A percentile compares a stretch with the other conserved stretches of the same genome.
These are phyloP conservation scores for Mellilla xanthometata DNA, from an alignment of 2,888 invertebrate species.

Conservation along the genomic window DNA sequence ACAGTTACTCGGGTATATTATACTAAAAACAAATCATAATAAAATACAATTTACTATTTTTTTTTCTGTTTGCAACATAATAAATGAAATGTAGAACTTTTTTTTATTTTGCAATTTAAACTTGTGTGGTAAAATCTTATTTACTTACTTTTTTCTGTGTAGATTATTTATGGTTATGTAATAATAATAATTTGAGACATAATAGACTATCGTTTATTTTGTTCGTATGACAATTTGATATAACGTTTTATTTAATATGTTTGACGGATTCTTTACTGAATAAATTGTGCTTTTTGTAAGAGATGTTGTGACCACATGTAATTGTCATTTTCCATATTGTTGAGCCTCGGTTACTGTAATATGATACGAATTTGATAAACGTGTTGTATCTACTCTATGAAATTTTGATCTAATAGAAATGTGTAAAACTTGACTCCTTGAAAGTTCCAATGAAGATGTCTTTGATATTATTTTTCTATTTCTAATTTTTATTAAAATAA, in stretches of 20 bases:
- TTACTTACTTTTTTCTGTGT: conserved; percentile 61
- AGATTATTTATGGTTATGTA: conserved; percentile 55
- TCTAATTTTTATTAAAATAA: conserved; percentile 80
- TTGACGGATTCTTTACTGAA: conserved; percentile 22
- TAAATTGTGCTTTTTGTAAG: conserved; percentile 54
- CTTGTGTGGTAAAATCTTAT: conserved; percentile 69
- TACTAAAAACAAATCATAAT: conserved; percentile 62
- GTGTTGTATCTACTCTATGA: conserved; percentile 17
- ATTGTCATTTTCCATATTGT: conserved; percentile 33
- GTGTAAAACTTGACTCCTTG: conserved; percentile 50
- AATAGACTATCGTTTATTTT: conserved; percentile 63
- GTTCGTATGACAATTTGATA: conserved; percentile 57
- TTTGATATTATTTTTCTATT: conserved; percentile 83
- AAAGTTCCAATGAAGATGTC: conserved; percentile 74
- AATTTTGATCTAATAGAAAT: conserved; percentile 23
- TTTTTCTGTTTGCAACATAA: conserved; percentile 54
- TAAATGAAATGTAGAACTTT: conserved; percentile 41
- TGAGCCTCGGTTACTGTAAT: conserved; percentile 29
- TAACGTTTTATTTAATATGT: conserved; percentile 43
- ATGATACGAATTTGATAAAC: conserved; percentile 19
- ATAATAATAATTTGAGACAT: conserved; percentile 72
- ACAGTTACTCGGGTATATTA: conserved; percentile 65
- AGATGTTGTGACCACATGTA: conserved; percentile 41
- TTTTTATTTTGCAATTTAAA: conserved; percentile 36
- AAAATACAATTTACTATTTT: conserved; percentile 56